Evolutionary conservation across 2,888 invertebrate genomes (phyloP), one percentile per base, ranked within the genome.

Genomic region (Melipona beecheii): DNA sequence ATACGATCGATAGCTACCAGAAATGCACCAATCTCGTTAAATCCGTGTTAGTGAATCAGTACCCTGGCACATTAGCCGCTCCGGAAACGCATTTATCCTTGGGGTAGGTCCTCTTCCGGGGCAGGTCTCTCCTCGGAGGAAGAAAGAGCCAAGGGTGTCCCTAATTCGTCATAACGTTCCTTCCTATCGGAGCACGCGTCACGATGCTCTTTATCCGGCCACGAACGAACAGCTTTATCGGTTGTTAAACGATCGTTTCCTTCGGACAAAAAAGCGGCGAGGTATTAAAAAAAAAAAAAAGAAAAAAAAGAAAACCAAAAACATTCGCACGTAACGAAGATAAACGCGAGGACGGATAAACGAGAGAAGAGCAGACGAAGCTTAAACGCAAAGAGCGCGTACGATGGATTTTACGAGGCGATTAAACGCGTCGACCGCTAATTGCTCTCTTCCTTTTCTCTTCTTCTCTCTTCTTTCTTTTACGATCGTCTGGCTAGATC

Each of bases 151-250:
- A 88, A 91, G 92, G 90, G 91, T 89, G 89, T 90, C 89, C 81
- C 90, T 92, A 91, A 93, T 93, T 93, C 92, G 91, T 93, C 93
- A 93, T 93, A 92, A 92, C 91, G 84, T 74, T 76, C 92, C 90
- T 90, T 74, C 74, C 82, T 85, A 81, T 91, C 88, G 66, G 27
- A 54, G 27, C 65, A 58, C 58, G 27, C 52, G 50, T n/a, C 49
- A 43, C 43, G 9, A 27, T 60, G 36, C 24, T 58, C 50, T 27
- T 78, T 85, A 86, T 76, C 86, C 81, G 85, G 75, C 79, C 54
- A 24, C 24, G 24, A 24, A 24, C 1, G 1, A 24, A 24, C 27
- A 84, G 87, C 85, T 91, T 92, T 91, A 90, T 90, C 90, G 91
- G 87, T 88, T 92, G 91, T 91, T 91, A 91, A 92, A 91, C 91